phyloP scores from a whole-genome alignment of 2,113 vertebrate genomes.

The Salvelinus sp. region DNA sequence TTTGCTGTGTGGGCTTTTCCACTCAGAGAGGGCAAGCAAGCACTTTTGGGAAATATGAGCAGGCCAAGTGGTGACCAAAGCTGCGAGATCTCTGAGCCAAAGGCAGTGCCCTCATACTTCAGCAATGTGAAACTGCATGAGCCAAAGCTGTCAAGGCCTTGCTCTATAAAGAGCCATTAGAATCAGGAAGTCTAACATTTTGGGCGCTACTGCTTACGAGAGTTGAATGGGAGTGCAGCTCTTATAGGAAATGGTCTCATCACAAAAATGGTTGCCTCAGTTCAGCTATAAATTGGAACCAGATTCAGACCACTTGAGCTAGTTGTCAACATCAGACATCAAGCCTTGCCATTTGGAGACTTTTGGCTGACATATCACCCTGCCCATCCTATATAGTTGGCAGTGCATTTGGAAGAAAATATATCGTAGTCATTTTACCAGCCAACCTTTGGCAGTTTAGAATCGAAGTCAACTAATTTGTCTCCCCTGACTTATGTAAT shows the following conservation, averaged over 20 bases:
- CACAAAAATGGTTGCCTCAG: constrained; percentile 6
- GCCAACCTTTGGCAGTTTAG: constrained; percentile 17
- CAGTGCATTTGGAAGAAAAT: neutral
- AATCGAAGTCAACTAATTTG: constrained; percentile 10
- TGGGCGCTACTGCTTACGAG: constrained; percentile 24
- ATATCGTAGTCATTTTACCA: neutral
- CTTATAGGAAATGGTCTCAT: constrained; percentile 14
- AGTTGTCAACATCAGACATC: neutral
- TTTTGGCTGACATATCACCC: neutral
- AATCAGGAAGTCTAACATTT: constrained; percentile 36
- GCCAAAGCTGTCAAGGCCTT: constrained; percentile 35
- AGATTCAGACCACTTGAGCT: neutral
- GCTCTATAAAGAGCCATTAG: constrained; percentile 40
- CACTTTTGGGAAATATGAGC: constrained; percentile 48
- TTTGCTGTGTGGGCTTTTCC: constrained; percentile 61
- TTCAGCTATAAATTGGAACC: constrained; percentile 39
- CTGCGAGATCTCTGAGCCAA: constrained; percentile 35
- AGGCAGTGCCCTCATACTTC: constrained; percentile 47
- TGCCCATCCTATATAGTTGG: neutral
- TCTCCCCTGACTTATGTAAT: constrained; percentile 37
- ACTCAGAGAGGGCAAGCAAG: constrained; percentile 39
- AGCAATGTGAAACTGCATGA: constrained; percentile 58
- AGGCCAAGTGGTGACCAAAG: constrained; percentile 44
- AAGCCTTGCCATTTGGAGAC: neutral
- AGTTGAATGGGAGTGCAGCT: constrained; percentile 10